These are phyloP conservation scores for Leptodactylus fallax DNA, from an alignment of 2,797 vertebrate species.

Conservation along the genomic window DNA sequence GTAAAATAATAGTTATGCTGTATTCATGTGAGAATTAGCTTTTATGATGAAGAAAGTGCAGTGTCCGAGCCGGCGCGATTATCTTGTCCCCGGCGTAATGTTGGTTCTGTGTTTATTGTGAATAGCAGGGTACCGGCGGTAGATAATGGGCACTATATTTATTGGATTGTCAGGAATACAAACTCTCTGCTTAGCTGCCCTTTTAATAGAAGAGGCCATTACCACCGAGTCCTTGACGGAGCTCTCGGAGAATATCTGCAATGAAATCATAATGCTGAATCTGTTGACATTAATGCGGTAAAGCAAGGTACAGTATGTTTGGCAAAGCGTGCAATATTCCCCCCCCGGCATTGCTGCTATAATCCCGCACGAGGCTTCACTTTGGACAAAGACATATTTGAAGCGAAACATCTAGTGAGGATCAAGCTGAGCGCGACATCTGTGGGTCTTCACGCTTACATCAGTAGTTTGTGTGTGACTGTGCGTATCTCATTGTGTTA, in stretches of 20 bases:
- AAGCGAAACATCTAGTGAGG: neutral
- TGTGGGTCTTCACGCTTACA: neutral
- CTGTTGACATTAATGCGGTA: constrained; percentile 37
- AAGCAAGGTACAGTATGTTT: constrained; percentile 13
- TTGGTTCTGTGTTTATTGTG: neutral
- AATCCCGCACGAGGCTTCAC: constrained; percentile 11
- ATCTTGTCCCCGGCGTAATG: neutral
- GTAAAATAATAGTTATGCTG: constrained; percentile 3
- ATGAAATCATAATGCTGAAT: constrained; percentile 8
- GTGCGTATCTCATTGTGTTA: neutral
- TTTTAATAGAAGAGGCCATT: neutral
- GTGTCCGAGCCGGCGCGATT: neutral
- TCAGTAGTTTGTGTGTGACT: neutral
- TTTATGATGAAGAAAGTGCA: constrained; percentile 8
- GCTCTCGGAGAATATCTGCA: constrained; percentile 3
- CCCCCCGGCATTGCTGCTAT: constrained; percentile 24
- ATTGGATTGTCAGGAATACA: neutral
- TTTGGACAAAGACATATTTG: constrained; percentile 33
- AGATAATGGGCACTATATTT: constrained; percentile 15
- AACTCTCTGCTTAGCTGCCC: neutral
- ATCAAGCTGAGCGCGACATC: constrained; percentile 28
- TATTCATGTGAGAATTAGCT: neutral
- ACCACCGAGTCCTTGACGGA: neutral
- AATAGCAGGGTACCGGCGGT: neutral
- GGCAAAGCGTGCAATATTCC: constrained; percentile 10